A percentile compares a stretch with the other conserved stretches of the same genome.
These are phyloP conservation scores for Vulpes lagopus DNA, from an alignment of 2,113 vertebrate genomes.

Conservation along the genomic window DNA sequence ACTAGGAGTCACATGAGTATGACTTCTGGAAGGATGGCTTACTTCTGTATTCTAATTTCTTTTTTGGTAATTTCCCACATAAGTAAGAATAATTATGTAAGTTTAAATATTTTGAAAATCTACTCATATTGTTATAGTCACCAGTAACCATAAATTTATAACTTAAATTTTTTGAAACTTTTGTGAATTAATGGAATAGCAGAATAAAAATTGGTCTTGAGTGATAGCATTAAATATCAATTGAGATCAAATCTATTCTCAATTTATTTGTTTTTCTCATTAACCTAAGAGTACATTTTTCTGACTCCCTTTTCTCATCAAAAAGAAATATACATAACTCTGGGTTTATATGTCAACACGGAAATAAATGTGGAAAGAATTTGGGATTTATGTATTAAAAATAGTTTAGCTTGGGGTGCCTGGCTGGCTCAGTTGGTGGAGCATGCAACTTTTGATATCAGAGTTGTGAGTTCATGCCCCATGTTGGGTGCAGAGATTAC, in stretches of 20 bases:
- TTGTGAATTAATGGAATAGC: neutral
- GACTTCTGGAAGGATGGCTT: neutral
- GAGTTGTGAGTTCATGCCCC: neutral
- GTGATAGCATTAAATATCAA: too few species aligned
- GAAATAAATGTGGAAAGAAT: neutral
- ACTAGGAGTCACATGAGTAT: neutral
- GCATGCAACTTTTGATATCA: neutral
- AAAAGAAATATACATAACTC: neutral
- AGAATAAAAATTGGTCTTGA: neutral
- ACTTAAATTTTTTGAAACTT: neutral
- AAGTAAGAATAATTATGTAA: neutral
- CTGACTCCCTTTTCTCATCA: neutral
- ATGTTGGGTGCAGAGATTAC: neutral
- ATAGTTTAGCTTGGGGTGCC: neutral
- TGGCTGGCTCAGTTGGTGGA: neutral
- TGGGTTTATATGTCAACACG: neutral
- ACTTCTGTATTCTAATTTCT: neutral
- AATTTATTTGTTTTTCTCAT: neutral
- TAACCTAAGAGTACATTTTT: neutral
- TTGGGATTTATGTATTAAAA: conserved; percentile 2
- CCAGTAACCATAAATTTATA: neutral
- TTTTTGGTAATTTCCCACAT: neutral
- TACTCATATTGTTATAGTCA: neutral
- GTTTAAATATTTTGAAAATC: conserved; percentile 27
- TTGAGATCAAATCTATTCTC: neutral